Percentiles rank a stretch among this genome's conserved stretches.
Conservation (phyloP, 2,888 invertebrate species). For the Stenichneumon culpator region DNA sequence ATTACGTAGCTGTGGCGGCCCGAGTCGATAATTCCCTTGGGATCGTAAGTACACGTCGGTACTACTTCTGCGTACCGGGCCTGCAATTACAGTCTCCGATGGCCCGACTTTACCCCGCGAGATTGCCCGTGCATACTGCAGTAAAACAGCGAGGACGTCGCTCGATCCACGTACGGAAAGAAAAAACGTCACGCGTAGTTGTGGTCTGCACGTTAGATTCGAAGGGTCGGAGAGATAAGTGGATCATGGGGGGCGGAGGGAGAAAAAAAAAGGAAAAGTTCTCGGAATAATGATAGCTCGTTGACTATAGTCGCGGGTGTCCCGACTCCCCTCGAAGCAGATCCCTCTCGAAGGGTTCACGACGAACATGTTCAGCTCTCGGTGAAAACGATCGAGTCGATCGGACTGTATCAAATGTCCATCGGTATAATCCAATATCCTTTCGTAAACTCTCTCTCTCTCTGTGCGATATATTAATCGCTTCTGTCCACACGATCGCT, state of each 20-base stretch:
- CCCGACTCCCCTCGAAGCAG: conserved; percentile 11
- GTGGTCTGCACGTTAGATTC: conserved; percentile 42
- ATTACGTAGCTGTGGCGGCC: conserved; percentile 31
- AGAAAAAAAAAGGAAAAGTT: conserved; percentile 14
- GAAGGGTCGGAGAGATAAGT: conserved; percentile 23
- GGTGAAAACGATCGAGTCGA: conserved; percentile 45
- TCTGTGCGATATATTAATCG: conserved; percentile 19
- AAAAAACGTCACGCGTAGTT: conserved; percentile 7
- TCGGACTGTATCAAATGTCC: conserved; percentile 47
- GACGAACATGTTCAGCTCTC: conserved; percentile 20
- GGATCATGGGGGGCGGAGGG: not conserved
- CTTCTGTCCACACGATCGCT: conserved; percentile 46
- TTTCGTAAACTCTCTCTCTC: conserved; percentile 29
- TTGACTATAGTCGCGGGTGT: not conserved
- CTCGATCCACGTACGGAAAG: not conserved
- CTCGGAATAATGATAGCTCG: conserved; percentile 52
- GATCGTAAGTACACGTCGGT: conserved; percentile 48
- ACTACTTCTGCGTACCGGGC: conserved; percentile 11
- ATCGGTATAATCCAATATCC: conserved; percentile 59
- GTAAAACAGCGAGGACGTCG: conserved; percentile 3
- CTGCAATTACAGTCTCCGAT: conserved; percentile 50
- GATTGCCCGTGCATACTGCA: not conserved
- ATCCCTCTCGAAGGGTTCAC: conserved; percentile 29
- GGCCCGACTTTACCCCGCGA: conserved; percentile 21
- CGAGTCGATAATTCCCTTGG: conserved; percentile 43